phyloP scores from a whole-genome alignment of 2,888 invertebrate species.

The Baronia brevicornis region DNA sequence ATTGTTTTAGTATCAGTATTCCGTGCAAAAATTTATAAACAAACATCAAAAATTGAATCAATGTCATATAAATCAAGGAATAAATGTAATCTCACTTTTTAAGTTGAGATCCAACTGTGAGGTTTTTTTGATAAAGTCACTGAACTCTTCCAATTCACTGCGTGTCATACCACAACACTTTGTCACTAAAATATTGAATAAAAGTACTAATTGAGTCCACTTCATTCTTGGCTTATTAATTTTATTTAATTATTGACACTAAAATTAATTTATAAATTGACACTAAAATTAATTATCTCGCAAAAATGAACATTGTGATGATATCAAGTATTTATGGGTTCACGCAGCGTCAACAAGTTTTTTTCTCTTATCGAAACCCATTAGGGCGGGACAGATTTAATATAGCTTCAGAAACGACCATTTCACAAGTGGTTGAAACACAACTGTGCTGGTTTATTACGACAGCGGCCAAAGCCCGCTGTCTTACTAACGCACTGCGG shows the following conservation, averaged over 20 bases:
- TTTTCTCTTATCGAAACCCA: slow-evolving; percentile 59
- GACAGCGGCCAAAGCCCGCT: slow-evolving; percentile 32
- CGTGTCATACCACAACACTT: slow-evolving; percentile 50
- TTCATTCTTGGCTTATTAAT: slow-evolving; percentile 32
- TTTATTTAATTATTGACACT: slow-evolving; percentile 6
- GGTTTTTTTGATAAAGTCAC: slow-evolving; percentile 52
- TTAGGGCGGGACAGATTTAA: slow-evolving; percentile 57
- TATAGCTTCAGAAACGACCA: slow-evolving; percentile 71
- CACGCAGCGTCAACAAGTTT: slow-evolving; percentile 43
- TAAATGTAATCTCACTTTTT: slow-evolving; percentile 51
- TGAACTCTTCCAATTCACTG: slow-evolving; percentile 60
- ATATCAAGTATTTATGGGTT: too few species aligned
- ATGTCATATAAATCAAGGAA: background rate
- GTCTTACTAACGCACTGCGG: slow-evolving; percentile 21
- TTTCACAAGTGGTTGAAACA: slow-evolving; percentile 66
- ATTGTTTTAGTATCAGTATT: too few species aligned
- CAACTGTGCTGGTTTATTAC: slow-evolving; percentile 59
- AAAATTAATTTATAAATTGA: slow-evolving; percentile 20
- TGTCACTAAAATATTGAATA: slow-evolving; percentile 41
- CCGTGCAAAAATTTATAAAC: too few species aligned
- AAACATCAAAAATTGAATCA: too few species aligned
- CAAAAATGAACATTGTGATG: slow-evolving; percentile 8
- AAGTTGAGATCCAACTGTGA: slow-evolving; percentile 59
- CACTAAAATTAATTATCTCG: slow-evolving; percentile 12
- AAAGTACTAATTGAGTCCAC: slow-evolving; percentile 37